phyloP scores from a whole-genome alignment of 1,140 invertebrate genomes.

The Oryctes rhinoceros region DNA sequence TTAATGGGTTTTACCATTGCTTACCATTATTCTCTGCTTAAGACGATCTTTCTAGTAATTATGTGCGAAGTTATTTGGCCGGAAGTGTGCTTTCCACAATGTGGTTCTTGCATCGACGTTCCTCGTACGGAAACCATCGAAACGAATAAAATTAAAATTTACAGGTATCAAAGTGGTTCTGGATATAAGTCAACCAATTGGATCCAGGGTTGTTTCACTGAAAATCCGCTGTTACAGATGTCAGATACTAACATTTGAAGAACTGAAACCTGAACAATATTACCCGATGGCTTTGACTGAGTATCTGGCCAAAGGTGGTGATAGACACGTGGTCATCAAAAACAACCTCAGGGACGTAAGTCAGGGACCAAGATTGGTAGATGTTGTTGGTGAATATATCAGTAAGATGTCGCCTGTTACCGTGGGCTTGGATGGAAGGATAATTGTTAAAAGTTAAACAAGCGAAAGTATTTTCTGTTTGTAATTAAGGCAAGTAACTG shows the following conservation, averaged over 20 bases:
- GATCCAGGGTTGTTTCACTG: slow-evolving; percentile 19
- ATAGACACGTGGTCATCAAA: slow-evolving; percentile 63
- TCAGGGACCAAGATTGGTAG: slow-evolving; percentile 51
- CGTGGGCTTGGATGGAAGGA: slow-evolving; percentile 58
- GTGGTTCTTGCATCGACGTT: too few relatives aligned
- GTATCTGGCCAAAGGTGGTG: slow-evolving; percentile 74
- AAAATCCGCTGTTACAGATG: slow-evolving; percentile 71
- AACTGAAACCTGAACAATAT: slow-evolving; percentile 62
- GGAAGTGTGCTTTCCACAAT: too few relatives aligned
- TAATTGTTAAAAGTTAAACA: slow-evolving; percentile 42
- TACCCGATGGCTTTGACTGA: slow-evolving; percentile 71
- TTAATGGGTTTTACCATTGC: too few relatives aligned
- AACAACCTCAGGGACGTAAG: slow-evolving; percentile 52
- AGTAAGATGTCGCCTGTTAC: slow-evolving; percentile 56
- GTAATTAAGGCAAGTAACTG: neutral
- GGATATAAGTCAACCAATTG: neutral
- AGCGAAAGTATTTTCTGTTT: neutral
- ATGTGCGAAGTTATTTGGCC: too few relatives aligned
- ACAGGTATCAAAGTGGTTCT: slow-evolving; percentile 51
- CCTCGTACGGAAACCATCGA: too few relatives aligned
- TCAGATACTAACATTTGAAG: slow-evolving; percentile 69
- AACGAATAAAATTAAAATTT: slow-evolving; percentile 45
- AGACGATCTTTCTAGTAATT: too few relatives aligned
- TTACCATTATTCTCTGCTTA: too few relatives aligned
- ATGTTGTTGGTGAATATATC: slow-evolving; percentile 59